Conservation (phyloP, 2,113 vertebrate genomes). For the Penelope pileata region DNA sequence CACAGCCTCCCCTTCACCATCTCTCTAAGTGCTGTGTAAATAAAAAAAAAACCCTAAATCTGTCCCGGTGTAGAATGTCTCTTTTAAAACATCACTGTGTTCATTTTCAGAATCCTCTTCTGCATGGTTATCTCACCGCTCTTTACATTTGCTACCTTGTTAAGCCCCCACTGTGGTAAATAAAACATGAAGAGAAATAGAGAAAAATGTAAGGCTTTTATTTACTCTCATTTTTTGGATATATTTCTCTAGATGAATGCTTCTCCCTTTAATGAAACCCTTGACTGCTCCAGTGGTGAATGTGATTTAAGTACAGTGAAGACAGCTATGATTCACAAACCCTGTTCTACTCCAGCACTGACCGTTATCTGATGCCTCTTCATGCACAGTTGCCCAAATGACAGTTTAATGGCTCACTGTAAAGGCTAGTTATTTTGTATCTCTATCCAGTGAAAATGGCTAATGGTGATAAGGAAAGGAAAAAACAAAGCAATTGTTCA, state of each 20-base stretch:
- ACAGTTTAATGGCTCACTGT: slow-evolving; percentile 83
- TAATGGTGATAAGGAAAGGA: slow-evolving; percentile 79
- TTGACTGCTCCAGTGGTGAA: slow-evolving; percentile 83
- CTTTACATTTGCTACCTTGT: slow-evolving; percentile 74
- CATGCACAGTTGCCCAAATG: slow-evolving; percentile 84
- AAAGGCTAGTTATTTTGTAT: slow-evolving; percentile 82
- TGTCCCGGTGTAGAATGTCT: slow-evolving; percentile 11
- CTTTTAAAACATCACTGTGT: slow-evolving; percentile 33
- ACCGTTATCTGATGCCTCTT: slow-evolving; percentile 80
- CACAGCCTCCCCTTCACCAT: background rate
- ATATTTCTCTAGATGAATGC: slow-evolving; percentile 83
- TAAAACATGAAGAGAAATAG: slow-evolving; percentile 79
- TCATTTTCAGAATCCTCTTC: slow-evolving; percentile 51
- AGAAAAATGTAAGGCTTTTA: slow-evolving; percentile 75
- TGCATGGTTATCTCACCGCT: slow-evolving; percentile 55
- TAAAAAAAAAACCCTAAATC: background rate
- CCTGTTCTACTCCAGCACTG: slow-evolving; percentile 81
- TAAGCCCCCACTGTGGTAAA: slow-evolving; percentile 74
- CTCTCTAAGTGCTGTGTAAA: background rate
- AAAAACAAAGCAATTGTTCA: slow-evolving; percentile 74
- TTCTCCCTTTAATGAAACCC: slow-evolving; percentile 87
- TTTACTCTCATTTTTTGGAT: slow-evolving; percentile 80
- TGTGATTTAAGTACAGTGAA: slow-evolving; percentile 86
- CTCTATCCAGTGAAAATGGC: slow-evolving; percentile 79
- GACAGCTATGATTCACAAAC: slow-evolving; percentile 86